Evolutionary conservation across 2,113 vertebrate species (phyloP).

Genomic region (Chloebia gouldiae): DNA sequence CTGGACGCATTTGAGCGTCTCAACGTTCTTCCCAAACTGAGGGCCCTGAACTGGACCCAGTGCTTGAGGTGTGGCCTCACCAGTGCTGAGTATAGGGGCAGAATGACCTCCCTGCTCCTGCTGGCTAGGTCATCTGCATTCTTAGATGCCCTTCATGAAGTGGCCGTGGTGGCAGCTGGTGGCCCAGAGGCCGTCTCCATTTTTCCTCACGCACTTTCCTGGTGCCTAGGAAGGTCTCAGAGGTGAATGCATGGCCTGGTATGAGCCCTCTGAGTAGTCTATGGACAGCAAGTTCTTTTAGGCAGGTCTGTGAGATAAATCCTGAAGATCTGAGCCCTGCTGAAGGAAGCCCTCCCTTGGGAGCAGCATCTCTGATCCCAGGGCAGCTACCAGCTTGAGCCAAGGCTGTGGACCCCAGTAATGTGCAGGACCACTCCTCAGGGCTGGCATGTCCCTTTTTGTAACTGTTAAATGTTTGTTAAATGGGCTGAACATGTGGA

Average conservation of each 20-base stretch:
- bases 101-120: no score
- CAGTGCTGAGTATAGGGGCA: no score
- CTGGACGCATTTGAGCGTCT: no score
- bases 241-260: no score
- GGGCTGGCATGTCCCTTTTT: background rate
- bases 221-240: fast-evolving
- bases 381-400: background rate
- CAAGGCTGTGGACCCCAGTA: background rate
- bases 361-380: background rate
- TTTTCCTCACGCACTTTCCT: fast-evolving
- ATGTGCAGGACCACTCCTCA: fast-evolving
- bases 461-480: background rate
- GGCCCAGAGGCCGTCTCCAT: fast-evolving
- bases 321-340: no score
- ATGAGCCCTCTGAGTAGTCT: fast-evolving
- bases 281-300: no score
- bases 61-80: no score
- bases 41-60: no score
- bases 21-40: no score
- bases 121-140: background rate
- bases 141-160: background rate
- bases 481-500: fast-evolving
- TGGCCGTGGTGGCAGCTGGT: fast-evolving
- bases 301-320: fast-evolving
- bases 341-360: background rate